These are phyloP conservation scores for Hafferia zeledoni DNA, from an alignment of 2,797 vertebrate species.

Conservation along the genomic window DNA sequence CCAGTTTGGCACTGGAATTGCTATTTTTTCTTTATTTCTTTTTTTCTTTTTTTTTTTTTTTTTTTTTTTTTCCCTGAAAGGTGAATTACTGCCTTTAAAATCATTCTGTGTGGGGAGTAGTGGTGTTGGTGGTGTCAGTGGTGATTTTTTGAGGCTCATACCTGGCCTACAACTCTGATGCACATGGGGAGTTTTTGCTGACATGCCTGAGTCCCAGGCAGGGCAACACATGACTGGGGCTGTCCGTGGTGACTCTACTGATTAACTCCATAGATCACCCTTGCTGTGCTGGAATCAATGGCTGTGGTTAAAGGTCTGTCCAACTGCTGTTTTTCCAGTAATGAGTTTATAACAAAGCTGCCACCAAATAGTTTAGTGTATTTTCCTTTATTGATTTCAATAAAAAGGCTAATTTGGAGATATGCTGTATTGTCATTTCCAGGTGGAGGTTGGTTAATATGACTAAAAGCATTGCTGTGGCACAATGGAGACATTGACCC, in stretches of 20 bases:
- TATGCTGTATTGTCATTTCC: conserved; percentile 34
- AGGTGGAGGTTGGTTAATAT: conserved; percentile 15
- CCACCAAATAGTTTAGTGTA: conserved; percentile 68
- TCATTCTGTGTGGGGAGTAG: neutral
- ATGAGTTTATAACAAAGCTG: conserved; percentile 74
- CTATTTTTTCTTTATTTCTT: neutral
- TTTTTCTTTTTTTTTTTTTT: neutral
- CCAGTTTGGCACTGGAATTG: neutral
- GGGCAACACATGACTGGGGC: neutral
- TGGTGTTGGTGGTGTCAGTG: neutral
- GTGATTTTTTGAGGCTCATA: neutral
- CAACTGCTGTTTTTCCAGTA: conserved; percentile 55
- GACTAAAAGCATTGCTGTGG: neutral
- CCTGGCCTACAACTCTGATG: neutral
- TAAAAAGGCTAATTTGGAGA: conserved; percentile 72
- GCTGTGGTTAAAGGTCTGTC: conserved; percentile 59
- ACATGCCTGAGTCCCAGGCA: neutral
- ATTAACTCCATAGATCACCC: conserved; percentile 69
- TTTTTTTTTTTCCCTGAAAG: neutral
- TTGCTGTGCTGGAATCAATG: conserved; percentile 36
- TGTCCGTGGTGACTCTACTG: neutral
- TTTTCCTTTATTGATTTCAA: conserved; percentile 74
- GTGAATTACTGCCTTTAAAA: neutral
- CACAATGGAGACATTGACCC: neutral
- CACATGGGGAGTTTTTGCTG: neutral